Conservation (phyloP, 2,113 vertebrate species). For the Pachypanchax playfairii region DNA sequence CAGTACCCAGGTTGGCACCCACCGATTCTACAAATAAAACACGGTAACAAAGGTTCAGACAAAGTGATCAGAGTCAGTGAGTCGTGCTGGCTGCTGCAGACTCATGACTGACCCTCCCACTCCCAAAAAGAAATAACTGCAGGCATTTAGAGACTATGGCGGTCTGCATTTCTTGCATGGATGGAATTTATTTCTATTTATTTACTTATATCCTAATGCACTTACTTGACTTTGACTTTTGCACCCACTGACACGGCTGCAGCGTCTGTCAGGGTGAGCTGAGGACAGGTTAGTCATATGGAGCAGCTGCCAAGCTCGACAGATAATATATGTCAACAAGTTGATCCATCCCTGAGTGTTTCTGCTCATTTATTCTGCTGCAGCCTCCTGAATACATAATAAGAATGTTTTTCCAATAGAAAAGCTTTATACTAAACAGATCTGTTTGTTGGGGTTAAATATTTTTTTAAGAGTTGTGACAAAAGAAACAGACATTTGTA, state of each 20-base stretch:
- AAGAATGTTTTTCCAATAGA: constrained; percentile 42
- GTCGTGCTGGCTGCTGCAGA: background rate
- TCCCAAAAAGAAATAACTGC: constrained; percentile 28
- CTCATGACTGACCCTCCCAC: constrained; percentile 15
- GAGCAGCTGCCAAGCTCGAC: constrained; percentile 58
- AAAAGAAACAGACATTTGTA: no score
- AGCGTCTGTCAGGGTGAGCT: constrained; percentile 60
- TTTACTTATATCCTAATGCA: background rate
- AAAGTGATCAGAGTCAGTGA: constrained; percentile 6
- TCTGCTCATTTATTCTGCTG: constrained; percentile 56
- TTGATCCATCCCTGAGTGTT: constrained; percentile 51
- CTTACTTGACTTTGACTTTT: constrained; percentile 2
- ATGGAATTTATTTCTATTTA: constrained; percentile 5
- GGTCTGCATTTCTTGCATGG: constrained; percentile 36
- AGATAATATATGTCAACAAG: constrained; percentile 55
- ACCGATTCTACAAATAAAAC: background rate
- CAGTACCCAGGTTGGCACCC: constrained; percentile 18
- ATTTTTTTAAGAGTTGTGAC: constrained; percentile 9
- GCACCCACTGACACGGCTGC: constrained; percentile 51
- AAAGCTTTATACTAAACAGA: constrained; percentile 39
- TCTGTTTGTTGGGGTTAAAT: constrained; percentile 33
- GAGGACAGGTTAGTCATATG: constrained; percentile 49
- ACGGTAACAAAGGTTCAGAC: constrained; percentile 6
- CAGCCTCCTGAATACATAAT: constrained; percentile 56
- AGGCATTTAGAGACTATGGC: constrained; percentile 26